Conservation (phyloP, 2,888 invertebrate species). For the Andrena haemorrhoa region DNA sequence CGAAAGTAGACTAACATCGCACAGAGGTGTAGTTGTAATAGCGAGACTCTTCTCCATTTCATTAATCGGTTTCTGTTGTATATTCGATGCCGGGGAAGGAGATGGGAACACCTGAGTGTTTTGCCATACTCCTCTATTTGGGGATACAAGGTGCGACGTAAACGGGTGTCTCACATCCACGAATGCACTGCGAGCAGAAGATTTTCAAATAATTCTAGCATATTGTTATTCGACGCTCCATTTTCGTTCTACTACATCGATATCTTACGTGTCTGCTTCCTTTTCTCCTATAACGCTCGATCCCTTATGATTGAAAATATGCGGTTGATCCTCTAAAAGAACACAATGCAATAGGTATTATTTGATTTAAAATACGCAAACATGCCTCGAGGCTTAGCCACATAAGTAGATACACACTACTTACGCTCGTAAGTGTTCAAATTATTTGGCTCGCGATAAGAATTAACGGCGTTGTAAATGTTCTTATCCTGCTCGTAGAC, state of each 20-base stretch:
- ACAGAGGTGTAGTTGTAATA: conserved; percentile 67
- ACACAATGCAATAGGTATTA: neutral
- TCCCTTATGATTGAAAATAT: conserved; percentile 80
- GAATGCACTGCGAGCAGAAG: conserved; percentile 44
- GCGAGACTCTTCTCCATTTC: conserved; percentile 62
- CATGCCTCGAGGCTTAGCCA: neutral
- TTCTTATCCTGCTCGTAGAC: conserved; percentile 79
- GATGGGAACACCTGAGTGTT: conserved; percentile 72
- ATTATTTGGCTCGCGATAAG: conserved; percentile 73
- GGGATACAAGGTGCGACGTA: conserved; percentile 72
- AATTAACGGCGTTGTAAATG: conserved; percentile 68
- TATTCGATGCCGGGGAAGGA: conserved; percentile 67
- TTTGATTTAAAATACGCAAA: neutral
- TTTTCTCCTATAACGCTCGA: conserved; percentile 76
- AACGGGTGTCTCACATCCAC: conserved; percentile 59
- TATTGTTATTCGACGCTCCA: neutral
- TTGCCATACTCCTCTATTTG: conserved; percentile 76
- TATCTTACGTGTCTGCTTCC: conserved; percentile 69
- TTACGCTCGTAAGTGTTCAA: conserved; percentile 77
- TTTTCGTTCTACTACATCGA: neutral
- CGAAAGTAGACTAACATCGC: conserved; percentile 67
- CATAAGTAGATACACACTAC: conserved; percentile 41
- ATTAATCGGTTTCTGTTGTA: conserved; percentile 62
- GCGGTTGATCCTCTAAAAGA: conserved; percentile 75
- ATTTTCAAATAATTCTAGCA: conserved; percentile 13